Conservation (phyloP, 1,140 invertebrate genomes). For the Eupristina koningsbergeri region DNA sequence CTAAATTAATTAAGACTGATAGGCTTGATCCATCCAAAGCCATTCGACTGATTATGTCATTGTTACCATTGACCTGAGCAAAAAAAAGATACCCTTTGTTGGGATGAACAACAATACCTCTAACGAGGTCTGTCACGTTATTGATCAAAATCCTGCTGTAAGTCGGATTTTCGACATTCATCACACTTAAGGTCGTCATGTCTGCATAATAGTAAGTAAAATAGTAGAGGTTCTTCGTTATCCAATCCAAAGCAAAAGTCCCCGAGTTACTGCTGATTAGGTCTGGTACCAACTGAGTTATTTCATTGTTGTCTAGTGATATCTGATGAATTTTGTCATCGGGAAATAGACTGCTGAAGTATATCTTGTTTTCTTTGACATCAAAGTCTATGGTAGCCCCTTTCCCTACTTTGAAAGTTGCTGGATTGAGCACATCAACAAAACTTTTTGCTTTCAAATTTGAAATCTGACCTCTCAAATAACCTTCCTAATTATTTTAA, state of each 20-base stretch:
- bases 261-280: not conserved
- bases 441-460: not conserved
- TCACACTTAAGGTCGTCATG: conserved; percentile 11
- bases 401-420: not conserved
- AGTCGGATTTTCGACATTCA: conserved; percentile 1
- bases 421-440: conserved; percentile 14
- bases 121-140: not conserved
- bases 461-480: not conserved
- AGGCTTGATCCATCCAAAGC: not conserved
- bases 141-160: conserved; percentile 37
- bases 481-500: not conserved
- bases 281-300: not conserved
- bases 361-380: not conserved
- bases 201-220: conserved; percentile 23
- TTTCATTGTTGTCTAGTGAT: not conserved
- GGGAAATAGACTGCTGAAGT: not conserved
- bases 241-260: conserved; percentile 20
- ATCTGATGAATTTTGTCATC: conserved; percentile 10
- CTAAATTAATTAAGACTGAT: not conserved
- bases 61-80: not conserved
- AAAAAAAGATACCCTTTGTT: conserved; percentile 31
- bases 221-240: conserved; percentile 35
- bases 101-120: conserved; percentile 13
- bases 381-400: not conserved
- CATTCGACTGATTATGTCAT: not conserved